Evolutionary conservation across 1,140 invertebrate species (phyloP), one percentile per base, ranked within the genome.

Genomic region (Heliconius hermathena): DNA sequence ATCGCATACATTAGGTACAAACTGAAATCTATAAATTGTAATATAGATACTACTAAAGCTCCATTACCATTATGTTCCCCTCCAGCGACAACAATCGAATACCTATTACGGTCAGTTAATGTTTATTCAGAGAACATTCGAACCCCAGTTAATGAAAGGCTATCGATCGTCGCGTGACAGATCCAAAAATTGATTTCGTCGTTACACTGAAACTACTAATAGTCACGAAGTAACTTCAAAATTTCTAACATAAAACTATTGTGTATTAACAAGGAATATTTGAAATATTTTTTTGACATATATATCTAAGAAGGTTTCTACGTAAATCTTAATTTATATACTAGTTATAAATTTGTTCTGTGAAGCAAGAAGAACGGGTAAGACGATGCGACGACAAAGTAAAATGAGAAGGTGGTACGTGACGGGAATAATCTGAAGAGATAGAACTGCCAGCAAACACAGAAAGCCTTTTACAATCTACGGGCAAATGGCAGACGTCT

Each of bases 101-200:
- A 76, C 71, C 78, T 77, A 82, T 84, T 82, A 83, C 80, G 79
- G 76, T 82, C 79, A 80, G 72, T 78, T 87, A 88, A 91, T 90
- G 88, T 88, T 90, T 92, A 89, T 90, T 88, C 87, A 78, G 87
- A 85, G 84, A 90, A 76, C 81, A 85, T 85, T 87, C 82, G 76
- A 82, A 83, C 83, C 79, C 71, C 52, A 77, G 75, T 80, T 88
- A 89, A 90, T 91, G 87, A 86, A 87, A 85, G 84, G 81, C 74
- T 74, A 81, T 81, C 78, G 83, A 87, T 84, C 77, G 82, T 90
- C 79, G 87, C 88, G 89, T 90, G 88, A 88, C 86, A 81, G 82
- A 82, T 29, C 77, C 76, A 66, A 73, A 83, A 66, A 85, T 87
- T 78, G 85, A 86, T 87, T 84, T 78, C 60, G 81, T 77, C 49